phyloP scores from a whole-genome alignment of 2,113 vertebrate genomes.

The Turnix velox region DNA sequence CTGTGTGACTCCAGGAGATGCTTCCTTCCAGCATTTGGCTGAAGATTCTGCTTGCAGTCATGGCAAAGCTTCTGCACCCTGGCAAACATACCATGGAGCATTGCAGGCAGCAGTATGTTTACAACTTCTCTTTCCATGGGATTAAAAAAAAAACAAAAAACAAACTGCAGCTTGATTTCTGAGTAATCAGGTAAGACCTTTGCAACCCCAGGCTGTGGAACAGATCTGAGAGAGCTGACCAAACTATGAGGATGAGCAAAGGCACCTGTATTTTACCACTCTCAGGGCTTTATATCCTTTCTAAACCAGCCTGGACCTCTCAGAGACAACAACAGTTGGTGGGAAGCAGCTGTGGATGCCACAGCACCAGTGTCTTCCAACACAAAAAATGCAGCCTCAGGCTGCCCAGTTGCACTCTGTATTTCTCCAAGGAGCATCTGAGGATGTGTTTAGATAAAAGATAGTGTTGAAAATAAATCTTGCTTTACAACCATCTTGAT shows the following conservation, averaged over 20 bases:
- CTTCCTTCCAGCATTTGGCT: not conserved
- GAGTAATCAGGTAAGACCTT: not conserved
- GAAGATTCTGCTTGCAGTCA: not conserved
- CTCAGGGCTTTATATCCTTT: not conserved
- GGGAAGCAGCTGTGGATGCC: not conserved
- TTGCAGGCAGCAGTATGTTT: not conserved
- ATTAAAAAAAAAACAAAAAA: not conserved
- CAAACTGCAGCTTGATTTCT: not conserved
- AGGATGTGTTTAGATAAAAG: not conserved
- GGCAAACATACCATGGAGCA: not conserved
- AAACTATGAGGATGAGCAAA: not conserved
- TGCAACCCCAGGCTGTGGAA: rapidly evolving
- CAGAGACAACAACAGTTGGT: not conserved
- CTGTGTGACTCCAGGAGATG: not conserved
- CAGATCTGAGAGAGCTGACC: not conserved
- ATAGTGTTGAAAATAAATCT: not conserved
- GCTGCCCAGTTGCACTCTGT: not conserved
- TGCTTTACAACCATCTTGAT: not conserved
- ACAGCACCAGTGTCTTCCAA: not conserved
- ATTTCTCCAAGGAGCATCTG: not conserved
- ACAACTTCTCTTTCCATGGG: not conserved
- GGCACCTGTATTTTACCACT: not conserved
- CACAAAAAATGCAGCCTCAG: not conserved
- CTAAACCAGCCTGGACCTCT: not conserved
- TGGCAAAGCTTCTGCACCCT: not conserved